Evolutionary conservation across 2,113 vertebrate species (phyloP), one percentile per base, ranked within the genome.

Genomic region (Crotalus helleri): DNA sequence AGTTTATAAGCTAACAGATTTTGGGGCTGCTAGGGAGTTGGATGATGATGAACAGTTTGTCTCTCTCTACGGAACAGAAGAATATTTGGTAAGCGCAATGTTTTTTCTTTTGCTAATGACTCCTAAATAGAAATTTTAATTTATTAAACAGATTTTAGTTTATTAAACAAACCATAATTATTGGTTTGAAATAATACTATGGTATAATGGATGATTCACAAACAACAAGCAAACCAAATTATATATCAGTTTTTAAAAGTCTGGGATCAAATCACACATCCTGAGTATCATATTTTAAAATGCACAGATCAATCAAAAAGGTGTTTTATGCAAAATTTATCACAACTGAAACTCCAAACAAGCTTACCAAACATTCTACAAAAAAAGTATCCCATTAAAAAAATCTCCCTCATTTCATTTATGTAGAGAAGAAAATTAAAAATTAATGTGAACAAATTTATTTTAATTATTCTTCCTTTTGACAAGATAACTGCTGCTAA

Each of bases 1-100:
- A 29, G 98, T 99, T 58, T 99, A 99, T 96, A 99, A 99, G 91
- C 98, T 99, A 86, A 99, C 99, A 1, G 99, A 99, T 96, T 99
- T 99, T 9, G 99, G 99, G 39, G 99, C 99, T 1, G 99, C 99
- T 7, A 97, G 99, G 91, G 99, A 99, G 93, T 97, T 99, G 58
- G 99, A 99, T 95, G 99, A 99, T 94, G 99, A 99, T 92, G 99
- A 99, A 92, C 99, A 99, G 93, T 99, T 99, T 95, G 99, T 99
- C 91, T 99, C 99, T 11, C 98, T 99, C n/a, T 99, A 99, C 92
- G 99, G 99, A 88, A 99, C 99, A 1, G 99, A 99, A 97, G 99
- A 99, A 4, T 99, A 99, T 95, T 97, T 99, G 98, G 99, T 99
- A 97, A 99, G 97, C 46, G 1, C 0, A 74, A 0, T 51, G 13